These are phyloP conservation scores for Trogon surrucura DNA, from an alignment of 2,113 vertebrate species.

Conservation along the genomic window DNA sequence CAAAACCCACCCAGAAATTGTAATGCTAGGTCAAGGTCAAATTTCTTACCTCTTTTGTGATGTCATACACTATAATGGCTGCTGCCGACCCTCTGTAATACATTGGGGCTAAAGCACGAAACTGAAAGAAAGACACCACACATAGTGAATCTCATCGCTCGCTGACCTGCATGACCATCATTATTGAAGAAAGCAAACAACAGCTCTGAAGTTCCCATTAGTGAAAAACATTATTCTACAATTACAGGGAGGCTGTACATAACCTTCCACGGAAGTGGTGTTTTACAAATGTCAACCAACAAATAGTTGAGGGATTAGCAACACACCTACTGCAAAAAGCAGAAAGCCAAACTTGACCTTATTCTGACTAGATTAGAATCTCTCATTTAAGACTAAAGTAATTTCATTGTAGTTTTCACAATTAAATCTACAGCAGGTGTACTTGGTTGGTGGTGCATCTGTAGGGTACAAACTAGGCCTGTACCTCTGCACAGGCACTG, in stretches of 20 bases:
- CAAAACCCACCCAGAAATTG: not conserved
- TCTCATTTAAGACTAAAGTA: not conserved
- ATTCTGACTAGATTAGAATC: not conserved
- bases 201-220: not conserved
- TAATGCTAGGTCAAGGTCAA: not conserved
- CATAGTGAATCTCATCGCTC: not conserved
- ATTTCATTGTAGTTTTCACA: not conserved
- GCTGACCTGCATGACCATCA: not conserved
- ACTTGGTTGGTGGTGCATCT: not conserved
- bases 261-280: not conserved
- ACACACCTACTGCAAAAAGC: not conserved
- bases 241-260: not conserved
- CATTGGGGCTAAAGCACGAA: slow-evolving; percentile 97
- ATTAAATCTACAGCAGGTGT: not conserved
- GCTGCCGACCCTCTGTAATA: slow-evolving; percentile 98
- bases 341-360: not conserved
- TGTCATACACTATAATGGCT: slow-evolving; percentile 97
- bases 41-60: slow-evolving; percentile 94
- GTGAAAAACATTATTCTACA: not conserved
- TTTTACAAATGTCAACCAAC: not conserved
- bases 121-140: slow-evolving; percentile 75
- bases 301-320: not conserved
- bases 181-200: not conserved
- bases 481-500: not conserved
- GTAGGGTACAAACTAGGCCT: not conserved